Percentiles rank a stretch among this genome's conserved stretches.
These are phyloP conservation scores for Timandra comae DNA, from an alignment of 2,888 invertebrate species.

Conservation along the genomic window DNA sequence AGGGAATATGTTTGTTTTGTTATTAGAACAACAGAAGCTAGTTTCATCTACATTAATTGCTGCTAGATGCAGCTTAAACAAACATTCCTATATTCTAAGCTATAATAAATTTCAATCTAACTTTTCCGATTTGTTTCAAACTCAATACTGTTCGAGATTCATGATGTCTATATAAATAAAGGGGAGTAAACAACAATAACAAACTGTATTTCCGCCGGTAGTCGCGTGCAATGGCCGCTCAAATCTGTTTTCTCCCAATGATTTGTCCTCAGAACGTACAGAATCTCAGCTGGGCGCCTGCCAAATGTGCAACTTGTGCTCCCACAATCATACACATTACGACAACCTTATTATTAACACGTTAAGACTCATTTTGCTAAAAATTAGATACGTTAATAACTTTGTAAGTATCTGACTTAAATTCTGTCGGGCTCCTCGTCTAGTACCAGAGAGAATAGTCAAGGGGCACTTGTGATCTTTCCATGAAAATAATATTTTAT, in stretches of 20 bases:
- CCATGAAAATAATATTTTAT: conserved; percentile 70
- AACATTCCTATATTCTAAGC: too few species aligned
- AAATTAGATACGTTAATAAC: conserved; percentile 5
- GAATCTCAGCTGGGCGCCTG: conserved; percentile 66
- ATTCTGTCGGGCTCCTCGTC: conserved; percentile 50
- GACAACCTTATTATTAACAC: conserved; percentile 13
- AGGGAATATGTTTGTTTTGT: too few species aligned
- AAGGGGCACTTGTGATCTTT: conserved; percentile 56
- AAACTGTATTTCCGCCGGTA: conserved; percentile 48
- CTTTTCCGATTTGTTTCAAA: conserved; percentile 24
- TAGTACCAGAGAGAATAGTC: conserved; percentile 42
- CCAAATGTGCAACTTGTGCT: conserved; percentile 63
- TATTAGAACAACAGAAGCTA: too few species aligned
- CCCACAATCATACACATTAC: conserved; percentile 16
- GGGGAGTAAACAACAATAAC: conserved; percentile 47
- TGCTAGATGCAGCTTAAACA: too few species aligned
- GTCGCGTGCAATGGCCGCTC: conserved; percentile 53
- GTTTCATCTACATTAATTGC: too few species aligned
- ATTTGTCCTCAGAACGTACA: conserved; percentile 68
- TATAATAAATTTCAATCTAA: too few species aligned
- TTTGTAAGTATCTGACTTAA: conserved; percentile 53
- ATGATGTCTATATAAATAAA: conserved; percentile 32
- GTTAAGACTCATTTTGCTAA: conserved; percentile 28
- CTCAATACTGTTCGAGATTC: conserved; percentile 26
- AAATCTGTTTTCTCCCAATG: conserved; percentile 73